Base-by-base conservation (phyloP, 2,113 vertebrate species). In the Xenopus borealis region DNA sequence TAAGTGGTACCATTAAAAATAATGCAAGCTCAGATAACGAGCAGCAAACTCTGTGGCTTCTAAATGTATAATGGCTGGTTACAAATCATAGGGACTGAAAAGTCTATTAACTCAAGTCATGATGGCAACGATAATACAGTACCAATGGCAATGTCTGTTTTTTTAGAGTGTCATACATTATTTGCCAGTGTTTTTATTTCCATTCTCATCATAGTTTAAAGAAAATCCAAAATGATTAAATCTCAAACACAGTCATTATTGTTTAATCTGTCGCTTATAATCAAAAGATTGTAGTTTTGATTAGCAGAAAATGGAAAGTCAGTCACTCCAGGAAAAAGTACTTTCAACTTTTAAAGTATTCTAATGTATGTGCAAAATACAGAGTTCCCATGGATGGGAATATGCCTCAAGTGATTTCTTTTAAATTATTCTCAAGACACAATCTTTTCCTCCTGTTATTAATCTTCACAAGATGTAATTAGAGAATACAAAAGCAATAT, bases 391-490 rank as follows among this genome's bases (percentile, higher is more conserved):
- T 10, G 62, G 23, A 52, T n/a, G 23, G 27, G 61, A 74, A 68
- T 17, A 10, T 18, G 73, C 63, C n/a, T n/a, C 20, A 9, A 70
- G 71, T 1, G 72, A 62, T 27, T 11, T 78, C 33, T 58, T 74
- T 62, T 64, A 75, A 9, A 19, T 64, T 80, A 80, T 84, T 73
- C 20, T 27, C 57, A 20, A 46, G 72, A 66, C 23, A 52, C 14
- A 13, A 19, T 67, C 18, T 62, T 7, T 57, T 83, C 45, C 66
- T 72, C 46, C 58, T 46, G 58, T 80, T 78, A 65, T 79, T 77
- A 79, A 82, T 65, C 57, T 75, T 33, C 79, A 71, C 44, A 80
- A 81, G 78, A 80, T 78, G 20, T 23, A 69, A 79, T 82, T 71
- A 82, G 75, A 78, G 82, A 82, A 80, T 10, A 2, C 23, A 33